Evolutionary conservation across 2,888 invertebrate species (phyloP).

Genomic region (Clistopyga incitator): DNA sequence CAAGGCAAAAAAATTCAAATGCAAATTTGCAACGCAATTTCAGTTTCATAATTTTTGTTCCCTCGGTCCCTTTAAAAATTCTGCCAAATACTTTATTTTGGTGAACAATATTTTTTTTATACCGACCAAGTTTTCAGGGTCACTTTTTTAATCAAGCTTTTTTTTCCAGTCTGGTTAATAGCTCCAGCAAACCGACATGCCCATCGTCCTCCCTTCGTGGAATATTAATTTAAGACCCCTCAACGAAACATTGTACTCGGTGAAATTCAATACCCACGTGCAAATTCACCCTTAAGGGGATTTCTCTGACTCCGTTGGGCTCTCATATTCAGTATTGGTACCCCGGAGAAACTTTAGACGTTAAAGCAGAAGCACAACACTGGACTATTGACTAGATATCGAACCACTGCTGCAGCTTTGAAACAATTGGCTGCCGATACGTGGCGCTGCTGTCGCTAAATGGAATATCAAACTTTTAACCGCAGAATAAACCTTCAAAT

Average conservation of each 20-base stretch:
- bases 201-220: not conserved
- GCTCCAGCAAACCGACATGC: slow-evolving; percentile 10
- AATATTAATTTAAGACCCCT: slow-evolving; percentile 6
- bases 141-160: too few relatives aligned
- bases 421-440: not conserved
- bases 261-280: slow-evolving; percentile 18
- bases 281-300: slow-evolving; percentile 14
- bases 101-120: too few relatives aligned
- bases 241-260: slow-evolving; percentile 1
- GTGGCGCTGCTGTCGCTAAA: too few relatives aligned
- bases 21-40: too few relatives aligned
- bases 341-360: not conserved
- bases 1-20: too few relatives aligned
- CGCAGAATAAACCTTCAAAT: too few relatives aligned
- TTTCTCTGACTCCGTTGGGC: not conserved
- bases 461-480: too few relatives aligned
- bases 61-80: too few relatives aligned
- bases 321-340: not conserved
- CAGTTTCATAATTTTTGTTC: too few relatives aligned
- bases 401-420: not conserved
- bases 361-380: too few relatives aligned
- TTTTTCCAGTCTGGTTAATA: not conserved
- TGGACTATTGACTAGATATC: not conserved
- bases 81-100: too few relatives aligned
- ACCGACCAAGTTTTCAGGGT: too few relatives aligned